Base-by-base conservation (phyloP, 1,140 invertebrate species). In the Phenacoccus solenopsis region DNA sequence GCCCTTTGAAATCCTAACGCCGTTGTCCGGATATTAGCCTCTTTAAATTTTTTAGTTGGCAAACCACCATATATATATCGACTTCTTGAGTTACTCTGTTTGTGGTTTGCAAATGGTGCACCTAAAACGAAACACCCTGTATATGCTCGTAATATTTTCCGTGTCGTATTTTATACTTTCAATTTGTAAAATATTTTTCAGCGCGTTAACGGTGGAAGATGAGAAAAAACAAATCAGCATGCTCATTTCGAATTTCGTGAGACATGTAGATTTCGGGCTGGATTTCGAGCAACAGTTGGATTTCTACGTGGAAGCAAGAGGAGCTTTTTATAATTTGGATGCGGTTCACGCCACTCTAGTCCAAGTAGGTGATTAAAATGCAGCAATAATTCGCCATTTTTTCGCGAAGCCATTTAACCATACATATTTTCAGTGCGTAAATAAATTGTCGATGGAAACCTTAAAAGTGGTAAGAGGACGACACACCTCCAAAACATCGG, bases 281-380 rank as follows among this genome's bases (percentile, higher is more conserved):
- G 90, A 97, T 80, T 89, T 93, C 78, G 93, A 96, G 78, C 88
- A 90, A 75, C 91, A 96, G 77, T 81, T 98, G 1, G 89, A 86
- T 77, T 98, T 97, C 81, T 97, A 93, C 80, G 94, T 93, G 1
- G 94, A 98, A 79, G 89, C 91, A 12, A 82, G 96, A 72, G 87
- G 88, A 22, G 84, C 88, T 0, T 98, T 96, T 80, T 88, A 88
- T 25, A 96, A 96, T 81, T 82, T 98, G 25, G 94, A 98, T 78
- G 78, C 85, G 1, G 90, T 97, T 20, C 86, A 95, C 69, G 81
- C 88, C 20, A 86, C 92, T 56, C 81, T 98, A 27, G 88, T 97
- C 21, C 91, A 96, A 78, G 90, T 91, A 79, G 78, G 76, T 73
- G 4, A 2, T 30, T 38, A n/a, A n/a, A n/a, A n/a, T n/a, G n/a